These are phyloP conservation scores for Leucozona laternaria DNA, from an alignment of 2,888 invertebrate species.

Conservation along the genomic window DNA sequence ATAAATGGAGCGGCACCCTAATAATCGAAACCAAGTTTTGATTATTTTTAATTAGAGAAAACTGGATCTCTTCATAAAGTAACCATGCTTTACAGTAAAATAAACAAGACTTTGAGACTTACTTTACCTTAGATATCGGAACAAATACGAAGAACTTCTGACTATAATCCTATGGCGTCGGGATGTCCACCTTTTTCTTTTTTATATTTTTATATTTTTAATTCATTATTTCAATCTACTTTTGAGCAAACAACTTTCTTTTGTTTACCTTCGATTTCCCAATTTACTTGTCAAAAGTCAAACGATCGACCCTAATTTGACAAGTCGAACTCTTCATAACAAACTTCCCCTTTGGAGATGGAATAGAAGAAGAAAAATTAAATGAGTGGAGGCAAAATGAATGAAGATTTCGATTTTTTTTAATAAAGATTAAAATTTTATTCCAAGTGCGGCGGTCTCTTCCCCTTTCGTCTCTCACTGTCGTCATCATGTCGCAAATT, in stretches of 20 bases:
- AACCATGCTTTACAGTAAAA: too few species aligned
- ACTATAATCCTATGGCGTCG: too few species aligned
- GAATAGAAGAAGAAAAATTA: background rate
- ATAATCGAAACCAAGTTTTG: too few species aligned
- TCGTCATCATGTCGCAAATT: background rate
- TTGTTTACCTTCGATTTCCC: background rate
- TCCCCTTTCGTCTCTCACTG: background rate
- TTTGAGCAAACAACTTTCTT: background rate
- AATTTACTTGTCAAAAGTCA: constrained; percentile 49
- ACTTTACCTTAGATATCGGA: too few species aligned
- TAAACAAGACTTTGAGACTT: too few species aligned
- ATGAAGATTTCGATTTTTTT: background rate
- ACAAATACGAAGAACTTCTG: too few species aligned
- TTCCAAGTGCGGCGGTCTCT: background rate
- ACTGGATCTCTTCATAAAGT: too few species aligned
- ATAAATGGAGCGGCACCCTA: too few species aligned
- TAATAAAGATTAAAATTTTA: constrained; percentile 17
- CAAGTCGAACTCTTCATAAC: constrained; percentile 27
- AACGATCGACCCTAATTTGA: constrained; percentile 36
- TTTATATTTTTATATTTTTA: background rate
- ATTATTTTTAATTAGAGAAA: too few species aligned
- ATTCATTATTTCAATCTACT: background rate
- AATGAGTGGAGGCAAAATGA: background rate
- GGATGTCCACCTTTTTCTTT: too few species aligned
- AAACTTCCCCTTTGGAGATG: background rate